Conservation (phyloP, 2,888 invertebrate species). For the Dicranocentrus wangi region DNA sequence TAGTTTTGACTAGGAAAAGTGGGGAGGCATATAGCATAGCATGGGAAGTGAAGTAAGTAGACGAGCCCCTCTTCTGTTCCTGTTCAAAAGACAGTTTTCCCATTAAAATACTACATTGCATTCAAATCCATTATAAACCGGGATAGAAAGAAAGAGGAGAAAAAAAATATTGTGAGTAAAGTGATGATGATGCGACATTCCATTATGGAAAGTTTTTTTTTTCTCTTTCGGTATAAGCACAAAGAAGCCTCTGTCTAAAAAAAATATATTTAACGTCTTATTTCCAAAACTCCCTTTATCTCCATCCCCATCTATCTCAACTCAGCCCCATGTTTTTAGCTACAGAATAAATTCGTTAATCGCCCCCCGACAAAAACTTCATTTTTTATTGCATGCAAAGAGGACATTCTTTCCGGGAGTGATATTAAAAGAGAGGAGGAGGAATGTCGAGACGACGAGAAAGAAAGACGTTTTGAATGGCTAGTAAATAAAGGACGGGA, state of each 20-base stretch:
- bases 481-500: conserved; percentile 41
- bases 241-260: no score
- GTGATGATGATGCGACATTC: conserved; percentile 46
- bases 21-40: no score
- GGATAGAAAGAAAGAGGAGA: no score
- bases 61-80: conserved; percentile 3
- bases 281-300: conserved; percentile 30
- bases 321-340: no score
- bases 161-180: background rate
- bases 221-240: no score
- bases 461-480: conserved; percentile 6
- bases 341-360: conserved; percentile 47
- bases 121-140: conserved; percentile 17
- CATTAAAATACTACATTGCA: background rate
- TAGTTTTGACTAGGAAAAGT: conserved; percentile 51
- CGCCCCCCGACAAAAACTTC: conserved; percentile 27
- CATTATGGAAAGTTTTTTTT: conserved; percentile 25
- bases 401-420: conserved; percentile 40
- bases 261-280: no score
- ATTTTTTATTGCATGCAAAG: conserved; percentile 37
- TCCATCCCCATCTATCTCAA: no score
- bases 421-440: conserved; percentile 21
- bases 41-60: no score
- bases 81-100: conserved; percentile 1
- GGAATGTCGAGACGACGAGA: background rate